Conservation (phyloP, 2,888 invertebrate genomes). For the Petrolisthes cinctipes region DNA sequence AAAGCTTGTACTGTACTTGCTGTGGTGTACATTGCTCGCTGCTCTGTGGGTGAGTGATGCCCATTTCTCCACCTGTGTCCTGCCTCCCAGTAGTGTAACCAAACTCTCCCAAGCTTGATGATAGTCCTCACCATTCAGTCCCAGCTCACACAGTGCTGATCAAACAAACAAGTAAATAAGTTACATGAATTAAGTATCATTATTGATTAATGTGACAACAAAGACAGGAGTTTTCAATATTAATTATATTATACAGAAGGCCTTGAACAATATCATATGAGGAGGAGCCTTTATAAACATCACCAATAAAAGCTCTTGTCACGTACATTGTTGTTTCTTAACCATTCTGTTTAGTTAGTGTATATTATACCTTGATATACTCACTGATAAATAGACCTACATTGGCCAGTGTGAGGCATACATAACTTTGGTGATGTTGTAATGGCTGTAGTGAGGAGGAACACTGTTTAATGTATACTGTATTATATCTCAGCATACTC, state of each 20-base stretch:
- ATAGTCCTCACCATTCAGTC: neutral
- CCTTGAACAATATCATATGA: too few relatives aligned
- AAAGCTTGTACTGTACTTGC: too few relatives aligned
- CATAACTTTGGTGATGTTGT: conserved; percentile 1
- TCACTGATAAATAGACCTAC: conserved; percentile 33
- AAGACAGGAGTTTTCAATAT: too few relatives aligned
- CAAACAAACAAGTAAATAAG: neutral
- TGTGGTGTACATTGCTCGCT: too few relatives aligned
- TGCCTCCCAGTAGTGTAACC: conserved; percentile 15
- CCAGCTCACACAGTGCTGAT: conserved; percentile 31
- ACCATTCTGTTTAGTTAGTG: too few relatives aligned
- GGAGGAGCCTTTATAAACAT: too few relatives aligned
- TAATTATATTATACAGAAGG: too few relatives aligned
- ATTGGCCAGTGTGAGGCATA: conserved; percentile 39
- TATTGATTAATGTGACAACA: too few relatives aligned
- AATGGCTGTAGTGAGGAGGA: conserved; percentile 25
- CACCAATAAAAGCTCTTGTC: too few relatives aligned
- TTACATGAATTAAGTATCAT: too few relatives aligned
- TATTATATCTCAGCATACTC: neutral
- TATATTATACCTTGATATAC: neutral
- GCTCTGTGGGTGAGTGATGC: neutral
- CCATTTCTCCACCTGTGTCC: conserved; percentile 13
- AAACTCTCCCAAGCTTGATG: conserved; percentile 2
- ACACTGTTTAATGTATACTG: neutral
- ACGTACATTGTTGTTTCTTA: too few relatives aligned